These are phyloP conservation scores for Rhinoderma darwinii DNA, from an alignment of 2,113 vertebrate genomes.

Conservation along the genomic window DNA sequence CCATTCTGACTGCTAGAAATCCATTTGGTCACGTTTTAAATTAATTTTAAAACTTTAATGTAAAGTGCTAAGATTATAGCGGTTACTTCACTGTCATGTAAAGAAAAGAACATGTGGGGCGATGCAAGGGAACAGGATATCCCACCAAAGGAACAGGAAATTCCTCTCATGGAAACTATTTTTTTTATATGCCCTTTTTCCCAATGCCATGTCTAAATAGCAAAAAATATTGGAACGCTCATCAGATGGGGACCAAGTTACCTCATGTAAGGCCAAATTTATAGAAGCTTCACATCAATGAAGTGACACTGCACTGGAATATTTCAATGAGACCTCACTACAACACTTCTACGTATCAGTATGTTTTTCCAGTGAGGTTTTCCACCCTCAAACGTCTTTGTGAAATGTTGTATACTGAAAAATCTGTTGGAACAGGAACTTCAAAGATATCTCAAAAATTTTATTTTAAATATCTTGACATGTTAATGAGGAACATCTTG, in stretches of 20 bases:
- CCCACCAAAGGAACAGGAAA: too few relatives aligned
- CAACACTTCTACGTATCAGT: conserved; percentile 19
- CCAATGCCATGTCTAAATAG: background rate
- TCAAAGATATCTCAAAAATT: conserved; percentile 23
- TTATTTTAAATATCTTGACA: conserved; percentile 38
- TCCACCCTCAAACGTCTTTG: background rate
- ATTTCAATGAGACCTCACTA: background rate
- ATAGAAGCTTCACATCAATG: background rate
- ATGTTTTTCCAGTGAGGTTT: conserved; percentile 7
- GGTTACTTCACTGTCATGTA: too few relatives aligned
- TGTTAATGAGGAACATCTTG: conserved; percentile 31
- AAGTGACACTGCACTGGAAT: background rate
- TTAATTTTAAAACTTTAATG: too few relatives aligned
- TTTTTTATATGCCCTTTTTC: background rate
- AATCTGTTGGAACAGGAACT: conserved; percentile 31
- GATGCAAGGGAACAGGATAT: too few relatives aligned
- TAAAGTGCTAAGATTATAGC: too few relatives aligned
- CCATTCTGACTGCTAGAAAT: too few relatives aligned
- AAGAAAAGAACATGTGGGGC: too few relatives aligned
- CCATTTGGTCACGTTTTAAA: too few relatives aligned
- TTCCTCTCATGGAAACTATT: background rate
- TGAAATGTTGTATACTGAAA: background rate
- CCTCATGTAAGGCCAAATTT: background rate
- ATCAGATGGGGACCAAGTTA: background rate
- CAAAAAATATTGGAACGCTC: background rate